A percentile compares a stretch with the other conserved stretches of the same genome.
phyloP scores from a whole-genome alignment of 2,113 vertebrate genomes.

The Poecilia latipinna region DNA sequence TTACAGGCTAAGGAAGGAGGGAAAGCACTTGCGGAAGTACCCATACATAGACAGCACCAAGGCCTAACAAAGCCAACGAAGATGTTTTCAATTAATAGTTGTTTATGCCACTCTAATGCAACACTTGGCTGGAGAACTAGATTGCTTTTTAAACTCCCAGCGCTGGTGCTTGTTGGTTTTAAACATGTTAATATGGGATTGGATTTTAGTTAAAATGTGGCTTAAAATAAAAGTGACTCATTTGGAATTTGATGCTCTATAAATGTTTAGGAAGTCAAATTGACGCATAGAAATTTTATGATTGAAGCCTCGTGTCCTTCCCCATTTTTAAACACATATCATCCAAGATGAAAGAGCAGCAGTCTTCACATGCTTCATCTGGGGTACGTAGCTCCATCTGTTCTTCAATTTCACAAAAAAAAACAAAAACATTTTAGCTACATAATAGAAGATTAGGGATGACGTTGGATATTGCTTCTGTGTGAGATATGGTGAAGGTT shows the following conservation, averaged over 20 bases:
- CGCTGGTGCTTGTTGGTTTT: conserved; percentile 21
- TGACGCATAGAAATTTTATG: conserved; percentile 29
- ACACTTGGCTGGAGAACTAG: conserved; percentile 30
- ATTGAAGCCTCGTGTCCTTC: conserved; percentile 52
- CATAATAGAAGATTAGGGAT: conserved; percentile 55
- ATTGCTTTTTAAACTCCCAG: conserved; percentile 27
- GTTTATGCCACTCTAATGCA: conserved; percentile 65
- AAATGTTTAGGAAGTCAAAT: conserved; percentile 36
- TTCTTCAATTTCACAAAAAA: conserved; percentile 46
- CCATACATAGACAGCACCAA: conserved; percentile 44
- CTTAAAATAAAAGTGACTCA: conserved; percentile 15
- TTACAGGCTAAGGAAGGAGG: conserved; percentile 73
- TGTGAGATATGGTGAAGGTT: conserved; percentile 40
- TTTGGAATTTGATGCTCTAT: conserved; percentile 7
- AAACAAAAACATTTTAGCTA: conserved; percentile 40
- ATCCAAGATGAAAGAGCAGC: conserved; percentile 37
- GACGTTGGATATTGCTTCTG: conserved; percentile 39
- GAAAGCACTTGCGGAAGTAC: conserved; percentile 64
- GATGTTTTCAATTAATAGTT: conserved; percentile 51
- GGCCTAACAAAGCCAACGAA: conserved; percentile 20
- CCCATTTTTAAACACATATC: conserved; percentile 47
- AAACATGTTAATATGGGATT: conserved; percentile 13
- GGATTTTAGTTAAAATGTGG: conserved; percentile 8
- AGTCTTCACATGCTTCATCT: conserved; percentile 25
- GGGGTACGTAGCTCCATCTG: conserved; percentile 13